Evolutionary conservation across 2,797 vertebrate genomes (phyloP), one percentile per base, ranked within the genome.

Genomic region (Peromyscus melanophrys): DNA sequence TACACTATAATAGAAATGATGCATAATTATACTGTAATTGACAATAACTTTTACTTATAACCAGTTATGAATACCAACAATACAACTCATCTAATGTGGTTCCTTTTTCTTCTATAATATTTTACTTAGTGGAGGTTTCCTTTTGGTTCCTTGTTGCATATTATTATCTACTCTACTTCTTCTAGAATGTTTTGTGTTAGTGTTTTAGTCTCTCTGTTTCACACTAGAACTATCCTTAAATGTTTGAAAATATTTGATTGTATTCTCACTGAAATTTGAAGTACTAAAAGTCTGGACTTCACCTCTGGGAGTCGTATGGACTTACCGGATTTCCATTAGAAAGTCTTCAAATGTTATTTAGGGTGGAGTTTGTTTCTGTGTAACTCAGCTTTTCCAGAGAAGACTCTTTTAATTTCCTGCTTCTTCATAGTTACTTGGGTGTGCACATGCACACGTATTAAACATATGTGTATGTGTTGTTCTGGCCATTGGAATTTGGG

Each of bases 131-230:
- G 57, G 83, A 27, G 37, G 5, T 12, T 77, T 91, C 55, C 75
- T 96, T 69, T 67, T 37, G 82, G 0, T n/a, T 43, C 34, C 6
- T 93, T n/a, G 25, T 49, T 92, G 63, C 25, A 49, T 37, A 63
- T 52, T 69, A 55, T 2, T 71, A 2, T 59, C 40, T 87, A 34
- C 91, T 90, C 23, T 43, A 6, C 91, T 85, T 89, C 69, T 88
- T 23, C 13, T 25, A 71, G n/a, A 46, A 57, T 71, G 52, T 55
- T 55, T 19, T 94, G 16, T 93, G 40, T 57, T 29, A 83, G 31
- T 84, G n/a, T 75, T 73, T 94, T 90, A 25, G 8, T 93, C 40
- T 83, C 61, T 90, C 31, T 31, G 27, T 97, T 91, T 71, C 11
- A 11, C 77, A 52, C 73, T 37, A 78, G 43, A 93, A 85, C 40